phyloP scores from a whole-genome alignment of 2,888 invertebrate genomes.

The Pseudococcus viburni region DNA sequence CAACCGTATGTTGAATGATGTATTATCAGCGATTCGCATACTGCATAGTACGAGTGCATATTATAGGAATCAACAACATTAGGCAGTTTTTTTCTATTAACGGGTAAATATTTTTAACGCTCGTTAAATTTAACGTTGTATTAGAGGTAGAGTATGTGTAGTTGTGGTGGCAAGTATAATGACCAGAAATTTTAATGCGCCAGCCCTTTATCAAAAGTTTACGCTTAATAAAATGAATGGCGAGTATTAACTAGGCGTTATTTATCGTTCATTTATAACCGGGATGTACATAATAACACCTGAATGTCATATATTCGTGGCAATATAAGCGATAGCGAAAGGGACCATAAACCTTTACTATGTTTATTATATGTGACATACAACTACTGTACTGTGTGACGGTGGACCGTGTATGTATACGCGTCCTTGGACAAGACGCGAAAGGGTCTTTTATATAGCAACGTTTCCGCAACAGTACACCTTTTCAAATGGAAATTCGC shows the following conservation, averaged over 20 bases:
- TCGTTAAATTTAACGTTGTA: slow-evolving; percentile 21
- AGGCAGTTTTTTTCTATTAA: not conserved
- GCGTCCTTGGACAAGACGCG: slow-evolving; percentile 57
- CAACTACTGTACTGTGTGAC: not conserved
- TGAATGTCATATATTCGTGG: slow-evolving; percentile 60
- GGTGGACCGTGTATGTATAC: slow-evolving; percentile 27
- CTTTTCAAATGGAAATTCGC: slow-evolving; percentile 65
- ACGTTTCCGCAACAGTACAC: slow-evolving; percentile 63
- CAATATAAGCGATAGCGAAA: slow-evolving; percentile 64
- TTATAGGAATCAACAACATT: not conserved
- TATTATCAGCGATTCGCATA: no score
- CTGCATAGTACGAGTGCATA: no score
- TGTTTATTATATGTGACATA: slow-evolving; percentile 64
- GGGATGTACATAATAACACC: slow-evolving; percentile 63
- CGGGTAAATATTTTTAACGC: slow-evolving; percentile 36
- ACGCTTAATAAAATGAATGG: slow-evolving; percentile 66
- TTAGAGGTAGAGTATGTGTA: not conserved
- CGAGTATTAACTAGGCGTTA: slow-evolving; percentile 65
- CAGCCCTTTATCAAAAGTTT: slow-evolving; percentile 64
- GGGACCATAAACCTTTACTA: slow-evolving; percentile 64
- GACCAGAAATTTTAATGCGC: slow-evolving; percentile 51
- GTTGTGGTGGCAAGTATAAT: slow-evolving; percentile 34
- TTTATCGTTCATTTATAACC: slow-evolving; percentile 65
- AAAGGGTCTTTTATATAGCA: slow-evolving; percentile 61
- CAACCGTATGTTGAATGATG: no score